These are phyloP conservation scores for Cephus spinipes DNA, from an alignment of 2,888 invertebrate genomes.

Conservation along the genomic window DNA sequence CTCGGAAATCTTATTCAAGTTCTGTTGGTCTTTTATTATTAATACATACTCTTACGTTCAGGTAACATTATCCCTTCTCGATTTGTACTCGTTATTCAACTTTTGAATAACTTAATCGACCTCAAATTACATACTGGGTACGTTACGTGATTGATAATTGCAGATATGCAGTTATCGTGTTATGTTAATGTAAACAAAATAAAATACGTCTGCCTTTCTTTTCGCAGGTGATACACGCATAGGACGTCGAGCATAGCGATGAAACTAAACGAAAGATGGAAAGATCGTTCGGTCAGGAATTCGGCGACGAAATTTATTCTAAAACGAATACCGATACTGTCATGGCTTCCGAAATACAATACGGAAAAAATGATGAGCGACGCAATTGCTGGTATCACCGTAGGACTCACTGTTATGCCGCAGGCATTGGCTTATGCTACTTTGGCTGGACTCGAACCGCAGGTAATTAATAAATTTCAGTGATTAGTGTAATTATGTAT, in stretches of 20 bases:
- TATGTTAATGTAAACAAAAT: no score
- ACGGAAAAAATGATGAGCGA: constrained; percentile 84
- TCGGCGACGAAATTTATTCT: constrained; percentile 39
- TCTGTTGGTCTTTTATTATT: no score
- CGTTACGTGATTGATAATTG: no score
- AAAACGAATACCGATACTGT: constrained; percentile 75
- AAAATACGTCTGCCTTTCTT: no score
- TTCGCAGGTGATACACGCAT: no score
- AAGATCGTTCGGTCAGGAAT: constrained; percentile 1
- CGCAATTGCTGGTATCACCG: constrained; percentile 91
- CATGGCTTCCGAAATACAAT: constrained; percentile 83
- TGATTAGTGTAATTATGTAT: not conserved
- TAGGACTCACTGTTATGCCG: constrained; percentile 92
- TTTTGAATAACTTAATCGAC: no score
- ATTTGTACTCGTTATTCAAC: no score
- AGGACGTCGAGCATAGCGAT: not conserved
- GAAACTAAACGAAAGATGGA: constrained; percentile 13
- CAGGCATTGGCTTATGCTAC: constrained; percentile 94
- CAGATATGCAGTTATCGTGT: no score
- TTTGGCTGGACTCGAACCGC: constrained; percentile 87
- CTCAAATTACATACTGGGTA: no score
- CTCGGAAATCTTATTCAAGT: no score
- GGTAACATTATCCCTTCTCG: no score
- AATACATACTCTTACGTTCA: no score
- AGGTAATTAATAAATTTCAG: constrained; percentile 68